phyloP scores from a whole-genome alignment of 2,888 invertebrate species.

The Macaria notata region DNA sequence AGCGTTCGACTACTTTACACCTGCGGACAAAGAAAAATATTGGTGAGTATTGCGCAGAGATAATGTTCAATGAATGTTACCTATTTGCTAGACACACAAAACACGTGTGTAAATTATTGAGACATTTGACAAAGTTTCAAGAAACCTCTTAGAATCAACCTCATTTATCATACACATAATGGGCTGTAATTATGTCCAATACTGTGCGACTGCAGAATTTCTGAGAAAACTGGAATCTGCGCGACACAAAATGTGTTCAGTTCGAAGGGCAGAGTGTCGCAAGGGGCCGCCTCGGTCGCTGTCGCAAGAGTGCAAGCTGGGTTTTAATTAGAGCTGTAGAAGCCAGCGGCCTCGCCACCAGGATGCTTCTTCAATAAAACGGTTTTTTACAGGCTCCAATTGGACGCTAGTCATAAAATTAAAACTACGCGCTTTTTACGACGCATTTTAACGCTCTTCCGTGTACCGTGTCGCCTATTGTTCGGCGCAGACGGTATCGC shows the following conservation, averaged over 20 bases:
- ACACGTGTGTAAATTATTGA: no score
- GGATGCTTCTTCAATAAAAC: conserved; percentile 79
- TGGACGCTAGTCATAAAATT: conserved; percentile 76
- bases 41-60: conserved; percentile 19
- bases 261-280: conserved; percentile 63
- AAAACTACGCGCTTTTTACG: conserved; percentile 77
- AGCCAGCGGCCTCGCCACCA: conserved; percentile 70
- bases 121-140: conserved; percentile 3
- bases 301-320: conserved; percentile 68
- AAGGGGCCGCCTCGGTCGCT: conserved; percentile 53
- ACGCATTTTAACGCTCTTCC: conserved; percentile 73
- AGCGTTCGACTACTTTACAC: conserved; percentile 49
- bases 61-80: background rate
- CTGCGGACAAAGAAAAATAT: conserved; percentile 54
- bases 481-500: conserved; percentile 47
- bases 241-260: conserved; percentile 37
- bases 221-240: conserved; percentile 30
- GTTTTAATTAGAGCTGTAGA: conserved; percentile 77
- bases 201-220: conserved; percentile 28
- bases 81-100: no score
- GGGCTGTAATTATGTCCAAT: conserved; percentile 21
- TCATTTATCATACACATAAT: conserved; percentile 12
- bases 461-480: conserved; percentile 67
- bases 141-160: conserved; percentile 2
- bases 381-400: conserved; percentile 79